Conservation (phyloP, 2,888 invertebrate genomes). For the Lasiommata megera region DNA sequence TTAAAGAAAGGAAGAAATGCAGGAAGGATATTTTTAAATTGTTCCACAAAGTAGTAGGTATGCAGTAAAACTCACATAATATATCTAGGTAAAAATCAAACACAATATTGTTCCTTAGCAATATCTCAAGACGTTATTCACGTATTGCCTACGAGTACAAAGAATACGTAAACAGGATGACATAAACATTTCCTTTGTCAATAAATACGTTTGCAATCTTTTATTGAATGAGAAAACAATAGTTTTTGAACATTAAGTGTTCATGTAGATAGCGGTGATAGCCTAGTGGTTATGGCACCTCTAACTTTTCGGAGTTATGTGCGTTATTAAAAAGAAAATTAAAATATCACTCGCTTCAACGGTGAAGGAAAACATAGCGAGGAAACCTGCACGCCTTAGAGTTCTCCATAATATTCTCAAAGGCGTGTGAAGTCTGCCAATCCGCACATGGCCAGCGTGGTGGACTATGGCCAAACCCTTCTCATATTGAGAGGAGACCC, state of each 20-base stretch:
- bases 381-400: too few relatives aligned
- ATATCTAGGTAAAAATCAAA: conserved; percentile 1
- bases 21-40: neutral
- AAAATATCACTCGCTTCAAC: too few relatives aligned
- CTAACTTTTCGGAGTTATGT: too few relatives aligned
- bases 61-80: neutral
- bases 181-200: conserved; percentile 11
- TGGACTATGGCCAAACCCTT: too few relatives aligned
- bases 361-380: too few relatives aligned
- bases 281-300: too few relatives aligned
- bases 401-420: too few relatives aligned
- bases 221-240: conserved; percentile 11
- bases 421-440: too few relatives aligned
- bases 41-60: neutral
- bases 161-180: conserved; percentile 8
- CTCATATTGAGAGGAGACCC: too few relatives aligned
- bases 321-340: too few relatives aligned
- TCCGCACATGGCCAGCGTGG: too few relatives aligned
- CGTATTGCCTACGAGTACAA: conserved; percentile 5
- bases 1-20: neutral
- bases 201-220: conserved; percentile 7
- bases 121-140: conserved; percentile 7
- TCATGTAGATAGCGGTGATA: neutral
- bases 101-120: conserved; percentile 3
- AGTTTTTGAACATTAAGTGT: conserved; percentile 8